phyloP scores from a whole-genome alignment of 2,113 vertebrate species.

The Oophaga pumilio region DNA sequence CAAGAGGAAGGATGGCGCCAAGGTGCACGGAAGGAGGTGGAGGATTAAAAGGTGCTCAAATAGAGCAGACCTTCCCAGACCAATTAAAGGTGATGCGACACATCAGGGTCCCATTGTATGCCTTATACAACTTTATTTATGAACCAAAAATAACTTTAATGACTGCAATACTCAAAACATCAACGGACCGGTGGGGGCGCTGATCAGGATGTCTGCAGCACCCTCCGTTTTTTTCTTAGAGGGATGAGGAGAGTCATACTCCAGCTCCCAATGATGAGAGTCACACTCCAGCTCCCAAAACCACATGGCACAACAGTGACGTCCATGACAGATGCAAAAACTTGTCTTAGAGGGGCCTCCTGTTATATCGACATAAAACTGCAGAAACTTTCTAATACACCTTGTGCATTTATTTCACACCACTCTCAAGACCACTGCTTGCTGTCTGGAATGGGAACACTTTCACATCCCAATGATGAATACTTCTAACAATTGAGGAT shows the following conservation, averaged over 20 bases:
- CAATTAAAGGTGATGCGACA: background rate
- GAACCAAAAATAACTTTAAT: background rate
- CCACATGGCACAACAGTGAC: too few relatives aligned
- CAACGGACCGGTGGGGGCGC: background rate
- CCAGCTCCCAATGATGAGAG: background rate
- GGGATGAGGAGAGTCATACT: background rate
- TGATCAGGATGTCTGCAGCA: background rate
- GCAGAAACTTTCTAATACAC: too few relatives aligned
- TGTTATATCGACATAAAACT: too few relatives aligned
- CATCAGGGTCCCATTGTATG: background rate
- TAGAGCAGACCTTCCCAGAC: too few relatives aligned
- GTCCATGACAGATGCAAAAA: background rate
- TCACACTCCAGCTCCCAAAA: too few relatives aligned
- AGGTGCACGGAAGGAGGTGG: background rate
- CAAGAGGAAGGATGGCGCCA: conserved; percentile 62
- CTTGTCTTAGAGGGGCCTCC: too few relatives aligned
- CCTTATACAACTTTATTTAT: background rate
- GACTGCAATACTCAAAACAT: background rate
- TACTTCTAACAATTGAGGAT: background rate
- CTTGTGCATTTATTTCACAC: too few relatives aligned
- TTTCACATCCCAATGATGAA: background rate
- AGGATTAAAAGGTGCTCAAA: background rate
- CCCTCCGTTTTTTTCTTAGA: background rate
- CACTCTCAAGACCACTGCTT: background rate
- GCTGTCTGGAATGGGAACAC: background rate